Conservation (phyloP, 2,113 vertebrate genomes). For the Sander vitreus region DNA sequence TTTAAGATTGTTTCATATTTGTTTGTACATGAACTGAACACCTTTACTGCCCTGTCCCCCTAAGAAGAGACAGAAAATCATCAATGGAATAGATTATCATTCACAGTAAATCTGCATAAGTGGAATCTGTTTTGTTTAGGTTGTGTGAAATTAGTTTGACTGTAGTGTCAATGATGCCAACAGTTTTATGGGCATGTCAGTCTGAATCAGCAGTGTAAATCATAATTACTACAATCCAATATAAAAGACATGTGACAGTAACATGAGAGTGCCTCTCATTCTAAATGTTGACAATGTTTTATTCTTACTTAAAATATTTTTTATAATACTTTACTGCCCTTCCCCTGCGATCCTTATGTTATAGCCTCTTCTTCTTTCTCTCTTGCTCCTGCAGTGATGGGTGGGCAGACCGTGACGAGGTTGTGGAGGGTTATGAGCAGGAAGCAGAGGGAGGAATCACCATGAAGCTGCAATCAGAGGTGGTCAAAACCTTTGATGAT, state of each 20-base stretch:
- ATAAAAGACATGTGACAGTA: slow-evolving; percentile 1
- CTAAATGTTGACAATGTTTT: background rate
- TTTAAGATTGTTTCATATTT: background rate
- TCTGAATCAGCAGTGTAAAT: slow-evolving; percentile 29
- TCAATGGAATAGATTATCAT: background rate
- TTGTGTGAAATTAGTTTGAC: background rate
- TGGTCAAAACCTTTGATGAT: slow-evolving; percentile 94
- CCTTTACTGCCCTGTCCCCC: background rate
- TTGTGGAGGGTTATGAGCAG: slow-evolving; percentile 95
- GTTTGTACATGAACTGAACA: background rate
- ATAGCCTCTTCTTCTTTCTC: slow-evolving; percentile 1
- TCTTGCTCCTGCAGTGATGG: slow-evolving; percentile 88
- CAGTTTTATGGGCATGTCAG: background rate
- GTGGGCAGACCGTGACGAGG: slow-evolving; percentile 98
- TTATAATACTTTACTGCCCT: background rate
- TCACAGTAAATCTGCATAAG: background rate
- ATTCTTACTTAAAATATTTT: slow-evolving; percentile 8
- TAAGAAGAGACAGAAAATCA: background rate
- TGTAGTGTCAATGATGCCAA: background rate
- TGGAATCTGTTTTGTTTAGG: background rate
- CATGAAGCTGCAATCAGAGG: slow-evolving; percentile 95
- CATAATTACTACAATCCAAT: slow-evolving; percentile 13
- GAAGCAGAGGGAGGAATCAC: slow-evolving; percentile 98
- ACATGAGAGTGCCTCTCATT: background rate
- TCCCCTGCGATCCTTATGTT: background rate